Conservation (phyloP, 2,797 vertebrate species). For the Paratrypauchen microcephalus region DNA sequence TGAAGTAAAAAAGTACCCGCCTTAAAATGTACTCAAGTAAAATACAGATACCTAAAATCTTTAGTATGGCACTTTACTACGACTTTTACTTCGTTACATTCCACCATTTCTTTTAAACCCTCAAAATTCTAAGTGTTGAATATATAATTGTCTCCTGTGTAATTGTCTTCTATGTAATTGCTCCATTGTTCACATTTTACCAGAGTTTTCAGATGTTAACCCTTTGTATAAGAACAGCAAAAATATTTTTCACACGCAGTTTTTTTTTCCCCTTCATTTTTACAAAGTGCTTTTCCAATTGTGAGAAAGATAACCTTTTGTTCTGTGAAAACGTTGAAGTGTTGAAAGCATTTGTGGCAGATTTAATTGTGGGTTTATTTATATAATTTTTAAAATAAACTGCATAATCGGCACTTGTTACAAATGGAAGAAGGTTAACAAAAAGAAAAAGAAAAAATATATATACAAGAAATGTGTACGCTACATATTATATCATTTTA, state of each 20-base stretch:
- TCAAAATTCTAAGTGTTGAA: slow-evolving; percentile 24
- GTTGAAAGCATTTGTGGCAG: slow-evolving; percentile 41
- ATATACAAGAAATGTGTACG: too few species aligned
- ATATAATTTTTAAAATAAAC: slow-evolving; percentile 2
- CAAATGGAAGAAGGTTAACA: neutral
- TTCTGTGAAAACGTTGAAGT: slow-evolving; percentile 23
- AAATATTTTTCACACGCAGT: neutral
- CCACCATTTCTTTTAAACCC: neutral
- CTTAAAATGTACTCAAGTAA: too few species aligned
- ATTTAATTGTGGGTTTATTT: slow-evolving; percentile 33
- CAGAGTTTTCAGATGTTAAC: slow-evolving; percentile 42
- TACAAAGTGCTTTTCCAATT: slow-evolving; percentile 49
- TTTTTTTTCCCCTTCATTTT: neutral
- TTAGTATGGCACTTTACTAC: too few species aligned
- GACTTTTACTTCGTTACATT: too few species aligned
- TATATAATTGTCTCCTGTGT: slow-evolving; percentile 10
- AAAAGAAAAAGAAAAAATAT: neutral
- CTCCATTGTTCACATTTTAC: slow-evolving; percentile 16
- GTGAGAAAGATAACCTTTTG: slow-evolving; percentile 48
- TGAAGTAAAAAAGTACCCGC: too few species aligned
- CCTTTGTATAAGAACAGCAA: slow-evolving; percentile 32
- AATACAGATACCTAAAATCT: too few species aligned
- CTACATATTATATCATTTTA: neutral
- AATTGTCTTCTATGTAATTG: slow-evolving; percentile 41
- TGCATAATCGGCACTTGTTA: neutral